A percentile compares a stretch with the other conserved stretches of the same genome.
Conservation (phyloP, 2,888 invertebrate species). For the Agriopis marginaria region DNA sequence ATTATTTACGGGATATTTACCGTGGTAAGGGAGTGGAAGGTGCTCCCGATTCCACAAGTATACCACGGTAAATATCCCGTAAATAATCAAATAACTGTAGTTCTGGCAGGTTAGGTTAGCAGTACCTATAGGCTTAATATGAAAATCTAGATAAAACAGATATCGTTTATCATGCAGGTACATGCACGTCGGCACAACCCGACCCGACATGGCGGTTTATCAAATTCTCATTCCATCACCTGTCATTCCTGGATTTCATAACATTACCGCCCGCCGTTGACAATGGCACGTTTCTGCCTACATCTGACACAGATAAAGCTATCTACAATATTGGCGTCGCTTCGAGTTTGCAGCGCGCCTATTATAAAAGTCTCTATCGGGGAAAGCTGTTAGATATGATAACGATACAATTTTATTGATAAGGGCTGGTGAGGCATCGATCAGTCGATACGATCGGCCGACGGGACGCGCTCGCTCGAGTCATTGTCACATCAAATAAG, state of each 20-base stretch:
- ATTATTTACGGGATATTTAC: too few species aligned
- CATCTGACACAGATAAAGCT: conserved; percentile 77
- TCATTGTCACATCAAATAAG: conserved; percentile 53
- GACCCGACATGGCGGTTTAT: conserved; percentile 25
- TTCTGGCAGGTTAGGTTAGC: background rate
- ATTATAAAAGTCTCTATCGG: conserved; percentile 78
- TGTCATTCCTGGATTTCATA: conserved; percentile 68
- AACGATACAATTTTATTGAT: conserved; percentile 84
- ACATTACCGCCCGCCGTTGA: conserved; percentile 51
- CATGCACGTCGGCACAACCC: conserved; percentile 1
- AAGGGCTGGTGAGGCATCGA: conserved; percentile 79
- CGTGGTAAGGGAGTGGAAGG: too few species aligned
- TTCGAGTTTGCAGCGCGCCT: conserved; percentile 58
- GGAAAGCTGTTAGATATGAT: conserved; percentile 86
- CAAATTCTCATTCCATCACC: conserved; percentile 56
- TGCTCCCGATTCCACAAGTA: too few species aligned
- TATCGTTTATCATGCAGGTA: conserved; percentile 17
- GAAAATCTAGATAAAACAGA: conserved; percentile 9
- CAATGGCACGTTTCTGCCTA: conserved; percentile 60
- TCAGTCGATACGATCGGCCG: conserved; percentile 77
- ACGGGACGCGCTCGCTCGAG: conserved; percentile 51
- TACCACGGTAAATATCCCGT: too few species aligned
- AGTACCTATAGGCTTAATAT: background rate
- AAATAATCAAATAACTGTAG: too few species aligned
- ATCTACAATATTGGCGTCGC: conserved; percentile 71